phyloP scores from a whole-genome alignment of 2,888 invertebrate species.

The Amiota minor region DNA sequence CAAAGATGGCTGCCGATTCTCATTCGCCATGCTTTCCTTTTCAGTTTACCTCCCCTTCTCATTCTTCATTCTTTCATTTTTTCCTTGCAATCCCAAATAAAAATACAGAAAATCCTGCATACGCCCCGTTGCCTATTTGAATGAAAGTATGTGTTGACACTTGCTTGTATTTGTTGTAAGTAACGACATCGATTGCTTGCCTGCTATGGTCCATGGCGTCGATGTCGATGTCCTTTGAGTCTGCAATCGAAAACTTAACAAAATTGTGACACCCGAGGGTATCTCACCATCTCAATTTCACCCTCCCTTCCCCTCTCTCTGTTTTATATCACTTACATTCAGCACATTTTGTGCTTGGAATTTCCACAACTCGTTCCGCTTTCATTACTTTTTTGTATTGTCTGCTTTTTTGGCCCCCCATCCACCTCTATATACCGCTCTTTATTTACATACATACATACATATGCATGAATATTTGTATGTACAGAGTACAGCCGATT shows the following conservation, averaged over 20 bases:
- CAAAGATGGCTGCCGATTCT: slow-evolving; percentile 20
- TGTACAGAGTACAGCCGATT: background rate
- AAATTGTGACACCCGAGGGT: slow-evolving; percentile 28
- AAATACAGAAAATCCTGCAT: slow-evolving; percentile 20
- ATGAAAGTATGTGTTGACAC: slow-evolving; percentile 73
- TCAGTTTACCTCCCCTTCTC: background rate
- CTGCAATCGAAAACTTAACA: slow-evolving; percentile 28
- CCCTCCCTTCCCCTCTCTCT: background rate
- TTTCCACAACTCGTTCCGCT: slow-evolving; percentile 23
- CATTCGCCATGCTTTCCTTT: slow-evolving; percentile 6
- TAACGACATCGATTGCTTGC: slow-evolving; percentile 58
- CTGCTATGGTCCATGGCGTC: background rate
- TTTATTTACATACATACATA: background rate
- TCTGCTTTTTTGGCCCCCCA: background rate
- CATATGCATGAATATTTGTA: background rate
- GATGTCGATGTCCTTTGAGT: slow-evolving; percentile 27
- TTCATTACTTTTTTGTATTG: slow-evolving; percentile 17
- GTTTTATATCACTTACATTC: background rate
- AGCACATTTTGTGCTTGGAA: background rate
- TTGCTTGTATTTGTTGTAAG: slow-evolving; percentile 72
- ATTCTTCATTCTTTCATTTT: background rate
- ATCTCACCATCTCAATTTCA: background rate
- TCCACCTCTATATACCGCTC: slow-evolving; percentile 19
- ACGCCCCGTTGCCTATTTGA: slow-evolving; percentile 52
- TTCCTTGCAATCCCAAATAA: background rate